phyloP scores from a whole-genome alignment of 37 sponge, comb jelly and placozoan genomes.

The Haliclona indistincta region DNA sequence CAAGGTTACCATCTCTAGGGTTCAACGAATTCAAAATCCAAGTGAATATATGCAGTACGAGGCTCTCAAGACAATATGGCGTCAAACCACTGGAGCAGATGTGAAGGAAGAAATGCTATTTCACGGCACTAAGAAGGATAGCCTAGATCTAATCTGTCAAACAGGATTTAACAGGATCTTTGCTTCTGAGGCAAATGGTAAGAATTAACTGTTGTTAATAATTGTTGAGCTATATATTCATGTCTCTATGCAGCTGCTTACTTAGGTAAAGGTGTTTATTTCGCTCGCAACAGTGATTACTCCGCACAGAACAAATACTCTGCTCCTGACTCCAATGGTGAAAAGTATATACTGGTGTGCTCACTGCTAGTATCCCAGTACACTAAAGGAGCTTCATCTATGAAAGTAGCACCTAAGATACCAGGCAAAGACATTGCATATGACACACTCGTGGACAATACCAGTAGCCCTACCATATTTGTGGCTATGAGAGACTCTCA shows the following conservation, averaged over 20 bases:
- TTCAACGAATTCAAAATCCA: slow-evolving; percentile 53
- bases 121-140: slow-evolving; percentile 39
- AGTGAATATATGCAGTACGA: slow-evolving; percentile 21
- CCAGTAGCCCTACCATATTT: slow-evolving; percentile 54
- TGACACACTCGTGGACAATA: slow-evolving; percentile 69
- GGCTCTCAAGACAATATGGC: slow-evolving; percentile 1
- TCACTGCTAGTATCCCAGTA: slow-evolving; percentile 47
- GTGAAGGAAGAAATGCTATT: slow-evolving; percentile 35
- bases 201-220: neutral
- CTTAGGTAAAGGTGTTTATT: slow-evolving; percentile 65
- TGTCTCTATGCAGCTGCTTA: slow-evolving; percentile 51
- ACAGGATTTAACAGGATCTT: slow-evolving; percentile 72
- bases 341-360: slow-evolving; percentile 51
- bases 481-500: slow-evolving; percentile 68
- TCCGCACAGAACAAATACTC: slow-evolving; percentile 57
- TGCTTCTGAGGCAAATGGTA: slow-evolving; percentile 72
- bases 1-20: neutral
- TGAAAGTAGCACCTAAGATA: slow-evolving; percentile 53
- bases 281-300: slow-evolving; percentile 44
- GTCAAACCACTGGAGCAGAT: neutral
- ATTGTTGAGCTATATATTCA: neutral
- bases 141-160: slow-evolving; percentile 25
- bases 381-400: slow-evolving; percentile 25
- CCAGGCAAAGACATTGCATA: slow-evolving; percentile 16
- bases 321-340: slow-evolving; percentile 20